phyloP scores from a whole-genome alignment of 2,888 invertebrate species.

The Diloba caeruleocephala region DNA sequence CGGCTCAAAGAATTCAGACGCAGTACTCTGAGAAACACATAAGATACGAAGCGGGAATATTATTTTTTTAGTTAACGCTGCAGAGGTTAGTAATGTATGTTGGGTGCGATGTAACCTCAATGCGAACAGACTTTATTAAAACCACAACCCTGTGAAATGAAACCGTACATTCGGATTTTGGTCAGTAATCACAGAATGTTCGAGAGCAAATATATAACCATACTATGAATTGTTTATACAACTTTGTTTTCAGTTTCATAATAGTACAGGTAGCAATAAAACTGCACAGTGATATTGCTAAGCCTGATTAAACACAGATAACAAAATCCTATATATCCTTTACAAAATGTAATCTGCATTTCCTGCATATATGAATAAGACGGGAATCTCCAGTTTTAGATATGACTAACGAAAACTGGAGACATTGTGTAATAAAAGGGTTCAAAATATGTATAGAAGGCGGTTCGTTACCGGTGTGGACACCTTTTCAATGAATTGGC shows the following conservation, averaged over 20 bases:
- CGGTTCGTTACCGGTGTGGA: too few relatives aligned
- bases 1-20: too few relatives aligned
- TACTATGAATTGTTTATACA: neutral
- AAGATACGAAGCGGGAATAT: too few relatives aligned
- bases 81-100: too few relatives aligned
- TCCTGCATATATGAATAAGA: slow-evolving; percentile 2
- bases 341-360: slow-evolving; percentile 15
- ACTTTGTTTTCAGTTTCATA: slow-evolving; percentile 10
- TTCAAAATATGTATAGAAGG: too few relatives aligned
- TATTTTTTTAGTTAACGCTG: too few relatives aligned
- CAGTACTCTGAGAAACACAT: too few relatives aligned
- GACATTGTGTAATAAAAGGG: too few relatives aligned
- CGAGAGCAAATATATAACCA: neutral
- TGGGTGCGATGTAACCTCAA: neutral
- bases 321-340: slow-evolving; percentile 12
- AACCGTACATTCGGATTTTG: neutral
- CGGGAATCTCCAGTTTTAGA: slow-evolving; percentile 9
- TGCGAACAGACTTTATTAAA: neutral
- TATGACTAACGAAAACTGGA: too few relatives aligned
- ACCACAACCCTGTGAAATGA: neutral
- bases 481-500: too few relatives aligned
- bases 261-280: slow-evolving; percentile 22
- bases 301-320: slow-evolving; percentile 22
- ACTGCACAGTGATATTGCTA: slow-evolving; percentile 19
- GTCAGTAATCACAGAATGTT: neutral